Conservation (phyloP, 2,797 vertebrate genomes). For the Numenius phaeopus region DNA sequence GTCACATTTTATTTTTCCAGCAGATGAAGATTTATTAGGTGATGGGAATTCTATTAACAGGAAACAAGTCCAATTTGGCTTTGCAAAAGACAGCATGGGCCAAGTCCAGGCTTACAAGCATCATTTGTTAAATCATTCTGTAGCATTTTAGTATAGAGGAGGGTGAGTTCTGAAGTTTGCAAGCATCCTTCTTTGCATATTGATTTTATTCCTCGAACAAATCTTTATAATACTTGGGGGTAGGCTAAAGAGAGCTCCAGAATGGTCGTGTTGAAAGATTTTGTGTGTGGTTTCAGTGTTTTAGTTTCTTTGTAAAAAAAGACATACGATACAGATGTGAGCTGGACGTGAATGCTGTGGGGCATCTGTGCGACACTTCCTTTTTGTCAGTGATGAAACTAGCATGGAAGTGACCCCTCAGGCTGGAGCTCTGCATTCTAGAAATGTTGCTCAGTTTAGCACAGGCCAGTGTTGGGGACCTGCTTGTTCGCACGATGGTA, state of each 20-base stretch:
- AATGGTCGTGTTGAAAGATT: not conserved
- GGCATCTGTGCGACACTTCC: not conserved
- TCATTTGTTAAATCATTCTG: not conserved
- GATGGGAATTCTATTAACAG: not conserved
- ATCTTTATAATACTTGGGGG: not conserved
- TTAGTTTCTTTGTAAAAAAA: not conserved
- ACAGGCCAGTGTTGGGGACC: not conserved
- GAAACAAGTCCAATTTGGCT: not conserved
- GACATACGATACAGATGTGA: not conserved
- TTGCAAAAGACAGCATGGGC: not conserved
- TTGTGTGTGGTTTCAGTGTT: not conserved
- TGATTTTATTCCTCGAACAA: not conserved
- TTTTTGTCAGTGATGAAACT: not conserved
- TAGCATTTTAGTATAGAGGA: not conserved
- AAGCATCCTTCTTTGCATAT: not conserved
- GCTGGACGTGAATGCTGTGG: rapidly evolving
- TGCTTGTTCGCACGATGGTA: rapidly evolving
- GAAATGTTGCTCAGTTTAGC: not conserved
- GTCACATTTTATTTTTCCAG: not conserved
- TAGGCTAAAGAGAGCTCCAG: not conserved
- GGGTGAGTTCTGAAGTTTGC: not conserved
- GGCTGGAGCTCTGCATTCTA: not conserved
- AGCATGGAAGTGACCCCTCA: not conserved
- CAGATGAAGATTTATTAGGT: not conserved
- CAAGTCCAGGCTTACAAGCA: not conserved